phyloP scores from a whole-genome alignment of 2,888 invertebrate genomes.

The Ophion ellenae region DNA sequence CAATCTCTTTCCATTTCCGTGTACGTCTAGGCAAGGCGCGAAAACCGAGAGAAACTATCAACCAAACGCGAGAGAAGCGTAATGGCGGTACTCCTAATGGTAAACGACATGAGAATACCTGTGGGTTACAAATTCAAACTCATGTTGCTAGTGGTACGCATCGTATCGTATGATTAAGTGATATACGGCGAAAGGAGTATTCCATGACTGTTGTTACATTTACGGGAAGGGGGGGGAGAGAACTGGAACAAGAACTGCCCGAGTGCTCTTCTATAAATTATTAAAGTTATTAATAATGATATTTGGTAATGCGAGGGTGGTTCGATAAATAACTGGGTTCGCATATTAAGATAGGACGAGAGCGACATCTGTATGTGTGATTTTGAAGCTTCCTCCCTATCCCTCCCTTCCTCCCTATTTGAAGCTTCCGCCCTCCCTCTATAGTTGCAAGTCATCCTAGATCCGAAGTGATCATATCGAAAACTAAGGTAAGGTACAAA shows the following conservation, averaged over 20 bases:
- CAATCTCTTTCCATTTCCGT: not conserved
- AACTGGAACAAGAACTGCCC: not conserved
- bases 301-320: not conserved
- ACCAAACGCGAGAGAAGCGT: conserved; percentile 5
- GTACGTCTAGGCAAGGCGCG: conserved; percentile 11
- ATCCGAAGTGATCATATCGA: too few relatives aligned
- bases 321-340: too few relatives aligned
- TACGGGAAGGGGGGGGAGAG: not conserved
- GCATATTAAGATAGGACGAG: too few relatives aligned
- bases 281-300: not conserved
- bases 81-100: conserved; percentile 42
- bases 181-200: not conserved
- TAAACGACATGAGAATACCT: conserved; percentile 36
- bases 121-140: conserved; percentile 38
- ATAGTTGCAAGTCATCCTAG: too few relatives aligned
- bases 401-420: too few relatives aligned
- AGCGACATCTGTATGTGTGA: too few relatives aligned
- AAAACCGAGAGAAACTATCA: conserved; percentile 58
- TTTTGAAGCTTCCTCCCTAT: too few relatives aligned
- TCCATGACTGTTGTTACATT: conserved; percentile 16
- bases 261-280: not conserved
- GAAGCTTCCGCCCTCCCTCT: too few relatives aligned
- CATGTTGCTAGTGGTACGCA: not conserved
- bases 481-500: too few relatives aligned
- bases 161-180: conserved; percentile 42